Evolutionary conservation across 2,888 invertebrate genomes (phyloP).

Genomic region (Agrochola litura): DNA sequence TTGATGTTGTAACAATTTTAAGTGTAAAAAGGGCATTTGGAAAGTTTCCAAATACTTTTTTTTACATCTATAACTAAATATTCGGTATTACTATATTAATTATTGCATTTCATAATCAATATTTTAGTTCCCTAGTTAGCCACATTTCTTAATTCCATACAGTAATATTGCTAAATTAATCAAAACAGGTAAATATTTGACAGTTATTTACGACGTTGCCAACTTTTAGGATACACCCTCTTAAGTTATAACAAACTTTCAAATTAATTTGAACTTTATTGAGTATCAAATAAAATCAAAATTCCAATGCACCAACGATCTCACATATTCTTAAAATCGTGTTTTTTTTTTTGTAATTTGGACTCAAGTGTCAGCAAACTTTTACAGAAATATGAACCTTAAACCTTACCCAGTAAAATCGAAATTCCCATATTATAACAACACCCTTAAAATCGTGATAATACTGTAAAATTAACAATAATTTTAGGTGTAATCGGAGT

Average conservation of each 20-base stretch:
- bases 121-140: no score
- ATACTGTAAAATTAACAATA: not conserved
- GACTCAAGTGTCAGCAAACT: not conserved
- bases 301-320: not conserved
- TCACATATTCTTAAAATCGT: not conserved
- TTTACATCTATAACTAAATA: no score
- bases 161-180: no score
- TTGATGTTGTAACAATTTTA: no score
- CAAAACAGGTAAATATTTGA: no score
- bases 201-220: no score
- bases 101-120: no score
- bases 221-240: no score
- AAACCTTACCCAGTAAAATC: not conserved
- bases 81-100: no score
- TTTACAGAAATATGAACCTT: not conserved
- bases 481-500: conserved; percentile 90
- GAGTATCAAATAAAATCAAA: not conserved
- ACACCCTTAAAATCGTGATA: not conserved
- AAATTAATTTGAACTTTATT: not conserved
- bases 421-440: not conserved
- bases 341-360: not conserved
- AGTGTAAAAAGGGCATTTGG: no score
- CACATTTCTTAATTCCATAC: no score
- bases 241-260: not conserved
- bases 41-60: no score